phyloP scores from a whole-genome alignment of 2,888 invertebrate species.

The Chaetogeoica ovagalla region DNA sequence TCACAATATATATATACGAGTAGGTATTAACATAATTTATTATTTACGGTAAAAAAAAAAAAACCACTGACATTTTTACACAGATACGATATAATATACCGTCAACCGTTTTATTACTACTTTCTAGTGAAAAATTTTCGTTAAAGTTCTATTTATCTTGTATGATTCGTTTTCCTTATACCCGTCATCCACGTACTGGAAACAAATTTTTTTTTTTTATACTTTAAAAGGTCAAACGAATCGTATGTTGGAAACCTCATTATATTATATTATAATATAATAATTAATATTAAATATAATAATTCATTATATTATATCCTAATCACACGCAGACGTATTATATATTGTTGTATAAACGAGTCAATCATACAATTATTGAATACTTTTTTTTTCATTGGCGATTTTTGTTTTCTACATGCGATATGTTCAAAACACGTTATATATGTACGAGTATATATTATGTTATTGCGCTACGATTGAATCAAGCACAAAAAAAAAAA shows the following conservation, averaged over 20 bases:
- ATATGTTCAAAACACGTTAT: neutral
- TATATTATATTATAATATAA: no score
- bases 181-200: neutral
- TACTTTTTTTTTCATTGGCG: neutral
- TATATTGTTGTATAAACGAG: conserved; percentile 5
- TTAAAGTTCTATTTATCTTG: neutral
- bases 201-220: neutral
- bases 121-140: neutral
- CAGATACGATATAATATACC: no score
- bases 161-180: neutral
- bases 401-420: neutral
- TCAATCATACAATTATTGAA: neutral
- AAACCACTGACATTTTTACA: neutral
- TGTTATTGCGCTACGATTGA: neutral
- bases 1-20: neutral
- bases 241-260: neutral
- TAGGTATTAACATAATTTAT: conserved; percentile 2
- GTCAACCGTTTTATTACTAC: neutral
- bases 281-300: no score
- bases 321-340: neutral
- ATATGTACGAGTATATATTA: no score
- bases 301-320: no score
- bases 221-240: conserved; percentile 19
- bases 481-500: neutral
- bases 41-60: neutral